These are phyloP conservation scores for Xenotilapia longispinis DNA, from an alignment of 2,113 vertebrate genomes.

Conservation along the genomic window DNA sequence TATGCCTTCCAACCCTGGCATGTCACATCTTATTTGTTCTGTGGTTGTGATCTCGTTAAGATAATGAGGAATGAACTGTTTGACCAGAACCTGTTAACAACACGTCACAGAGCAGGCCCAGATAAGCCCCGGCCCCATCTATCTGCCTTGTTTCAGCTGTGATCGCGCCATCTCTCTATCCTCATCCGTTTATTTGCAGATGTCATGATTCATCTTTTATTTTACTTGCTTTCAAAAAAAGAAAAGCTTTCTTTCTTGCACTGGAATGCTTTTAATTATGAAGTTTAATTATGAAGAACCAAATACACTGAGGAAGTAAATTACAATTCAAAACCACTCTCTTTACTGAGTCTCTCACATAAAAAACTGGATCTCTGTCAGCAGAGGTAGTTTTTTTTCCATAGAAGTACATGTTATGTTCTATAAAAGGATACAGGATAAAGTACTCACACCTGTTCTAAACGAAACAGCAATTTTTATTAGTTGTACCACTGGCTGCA, in stretches of 20 bases:
- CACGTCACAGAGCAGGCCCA: conserved; percentile 3
- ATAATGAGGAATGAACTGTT: conserved; percentile 57
- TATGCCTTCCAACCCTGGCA: background rate
- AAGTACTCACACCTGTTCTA: background rate
- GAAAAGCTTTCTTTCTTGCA: background rate
- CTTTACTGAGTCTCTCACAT: background rate
- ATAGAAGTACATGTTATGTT: background rate
- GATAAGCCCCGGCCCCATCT: conserved; percentile 33
- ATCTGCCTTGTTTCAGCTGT: background rate
- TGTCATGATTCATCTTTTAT: background rate
- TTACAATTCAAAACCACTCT: background rate
- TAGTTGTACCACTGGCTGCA: background rate
- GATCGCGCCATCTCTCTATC: background rate
- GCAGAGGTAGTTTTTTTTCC: background rate
- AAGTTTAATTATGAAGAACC: background rate
- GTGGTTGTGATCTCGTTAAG: conserved; percentile 55
- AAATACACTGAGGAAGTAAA: background rate
- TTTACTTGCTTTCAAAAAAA: background rate
- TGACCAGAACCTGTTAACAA: conserved; percentile 37
- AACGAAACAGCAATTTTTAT: background rate
- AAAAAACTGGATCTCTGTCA: background rate
- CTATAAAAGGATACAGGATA: background rate
- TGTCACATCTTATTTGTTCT: conserved; percentile 36
- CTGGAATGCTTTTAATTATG: background rate
- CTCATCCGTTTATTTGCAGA: background rate